Evolutionary conservation across 1,140 invertebrate genomes (phyloP).

Genomic region (Psilanteris sp.): DNA sequence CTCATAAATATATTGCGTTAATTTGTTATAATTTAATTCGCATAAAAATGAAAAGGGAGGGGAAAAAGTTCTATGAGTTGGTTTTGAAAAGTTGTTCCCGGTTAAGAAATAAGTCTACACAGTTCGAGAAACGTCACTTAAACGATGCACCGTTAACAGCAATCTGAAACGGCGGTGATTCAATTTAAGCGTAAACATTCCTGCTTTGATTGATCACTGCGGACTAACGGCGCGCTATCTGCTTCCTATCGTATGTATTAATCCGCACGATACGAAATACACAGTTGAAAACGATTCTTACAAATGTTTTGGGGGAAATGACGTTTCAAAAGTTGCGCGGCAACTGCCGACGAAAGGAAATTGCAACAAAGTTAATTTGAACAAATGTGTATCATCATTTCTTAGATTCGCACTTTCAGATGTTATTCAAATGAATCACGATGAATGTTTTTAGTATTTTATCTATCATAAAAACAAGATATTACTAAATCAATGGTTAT

Average conservation of each 20-base stretch:
- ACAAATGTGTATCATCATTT: too few relatives aligned
- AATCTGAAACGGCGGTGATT: slow-evolving; percentile 30
- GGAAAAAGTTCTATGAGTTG: not conserved
- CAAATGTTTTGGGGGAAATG: not conserved
- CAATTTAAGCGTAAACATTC: slow-evolving; percentile 49
- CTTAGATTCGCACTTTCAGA: too few relatives aligned
- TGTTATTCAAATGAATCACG: too few relatives aligned
- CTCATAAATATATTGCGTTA: slow-evolving; percentile 12
- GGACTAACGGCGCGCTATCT: slow-evolving; percentile 30
- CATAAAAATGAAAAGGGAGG: slow-evolving; percentile 5
- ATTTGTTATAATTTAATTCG: slow-evolving; percentile 8
- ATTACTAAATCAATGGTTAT: too few relatives aligned
- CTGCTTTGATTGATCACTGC: slow-evolving; percentile 49
- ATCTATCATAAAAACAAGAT: too few relatives aligned
- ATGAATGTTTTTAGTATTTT: too few relatives aligned
- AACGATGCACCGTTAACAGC: slow-evolving; percentile 55
- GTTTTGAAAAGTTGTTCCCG: slow-evolving; percentile 36
- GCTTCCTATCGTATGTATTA: slow-evolving; percentile 31
- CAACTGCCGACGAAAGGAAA: too few relatives aligned
- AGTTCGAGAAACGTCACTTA: slow-evolving; percentile 37
- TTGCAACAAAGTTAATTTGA: too few relatives aligned
- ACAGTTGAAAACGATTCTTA: not conserved
- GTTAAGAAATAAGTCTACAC: slow-evolving; percentile 13
- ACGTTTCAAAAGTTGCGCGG: too few relatives aligned
- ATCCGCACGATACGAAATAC: slow-evolving; percentile 15